Percentiles rank a stretch among this genome's conserved stretches.
These are phyloP conservation scores for Xiphophorus hellerii DNA, from an alignment of 2,113 vertebrate genomes.

Conservation along the genomic window DNA sequence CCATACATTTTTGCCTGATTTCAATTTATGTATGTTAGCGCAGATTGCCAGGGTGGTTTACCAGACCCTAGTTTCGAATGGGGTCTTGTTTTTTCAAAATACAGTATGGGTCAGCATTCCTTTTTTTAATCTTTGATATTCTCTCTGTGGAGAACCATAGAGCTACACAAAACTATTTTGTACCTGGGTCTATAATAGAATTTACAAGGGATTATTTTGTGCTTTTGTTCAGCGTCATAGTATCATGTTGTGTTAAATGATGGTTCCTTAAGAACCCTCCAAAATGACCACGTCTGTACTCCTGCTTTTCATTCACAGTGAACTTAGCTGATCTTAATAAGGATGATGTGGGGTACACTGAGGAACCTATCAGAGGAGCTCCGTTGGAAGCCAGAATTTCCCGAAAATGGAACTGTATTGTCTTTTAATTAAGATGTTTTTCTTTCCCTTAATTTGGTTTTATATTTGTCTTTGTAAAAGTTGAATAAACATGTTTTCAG, in stretches of 20 bases:
- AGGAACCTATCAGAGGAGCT: neutral
- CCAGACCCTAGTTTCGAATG: no score
- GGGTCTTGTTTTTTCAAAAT: no score
- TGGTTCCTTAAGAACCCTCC: no score
- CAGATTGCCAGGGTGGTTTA: no score
- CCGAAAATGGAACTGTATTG: no score
- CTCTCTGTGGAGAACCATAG: neutral
- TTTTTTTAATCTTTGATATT: no score
- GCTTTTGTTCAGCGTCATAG: neutral
- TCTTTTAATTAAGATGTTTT: slow-evolving; percentile 12
- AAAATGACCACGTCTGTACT: neutral
- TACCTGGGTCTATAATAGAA: neutral
- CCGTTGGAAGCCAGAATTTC: neutral
- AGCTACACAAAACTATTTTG: neutral
- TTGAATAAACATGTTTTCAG: slow-evolving; percentile 36
- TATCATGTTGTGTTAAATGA: neutral
- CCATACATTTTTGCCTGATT: no score
- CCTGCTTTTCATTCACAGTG: neutral
- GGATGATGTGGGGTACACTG: neutral
- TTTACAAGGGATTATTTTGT: no score
- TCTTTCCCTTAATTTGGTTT: slow-evolving; percentile 5
- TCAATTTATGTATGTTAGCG: no score
- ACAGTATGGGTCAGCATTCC: no score
- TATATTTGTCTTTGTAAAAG: slow-evolving; percentile 28
- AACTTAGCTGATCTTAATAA: neutral